phyloP scores from a whole-genome alignment of 2,888 invertebrate species.

The Apotomis turbidana region DNA sequence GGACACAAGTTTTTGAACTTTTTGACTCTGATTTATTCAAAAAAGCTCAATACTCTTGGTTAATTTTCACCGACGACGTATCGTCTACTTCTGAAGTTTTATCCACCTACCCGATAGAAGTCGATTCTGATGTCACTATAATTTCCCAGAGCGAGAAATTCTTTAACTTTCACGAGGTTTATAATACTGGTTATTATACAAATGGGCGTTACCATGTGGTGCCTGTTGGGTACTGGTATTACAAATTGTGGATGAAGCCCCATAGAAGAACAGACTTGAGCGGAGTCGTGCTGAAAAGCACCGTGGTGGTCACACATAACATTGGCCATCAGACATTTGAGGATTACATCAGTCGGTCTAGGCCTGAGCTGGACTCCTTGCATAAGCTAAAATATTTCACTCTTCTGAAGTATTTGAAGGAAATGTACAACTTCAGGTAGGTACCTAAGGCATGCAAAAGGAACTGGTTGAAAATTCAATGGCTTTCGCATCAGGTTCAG shows the following conservation, averaged over 20 bases:
- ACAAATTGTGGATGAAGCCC: slow-evolving; percentile 60
- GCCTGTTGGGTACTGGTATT: slow-evolving; percentile 77
- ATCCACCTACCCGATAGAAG: slow-evolving; percentile 65
- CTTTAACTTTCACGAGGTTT: slow-evolving; percentile 73
- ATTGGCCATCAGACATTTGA: slow-evolving; percentile 72
- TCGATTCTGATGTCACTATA: slow-evolving; percentile 76
- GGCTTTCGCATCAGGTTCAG: too few species aligned
- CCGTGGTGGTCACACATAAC: slow-evolving; percentile 74
- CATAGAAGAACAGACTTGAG: slow-evolving; percentile 78
- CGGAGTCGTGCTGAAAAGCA: slow-evolving; percentile 81
- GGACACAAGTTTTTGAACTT: slow-evolving; percentile 54
- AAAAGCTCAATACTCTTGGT: slow-evolving; percentile 63
- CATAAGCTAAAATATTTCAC: slow-evolving; percentile 86
- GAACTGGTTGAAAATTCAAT: too few species aligned
- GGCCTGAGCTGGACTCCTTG: slow-evolving; percentile 84
- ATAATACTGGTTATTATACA: slow-evolving; percentile 82
- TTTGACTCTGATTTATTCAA: slow-evolving; percentile 46
- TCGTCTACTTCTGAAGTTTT: slow-evolving; percentile 55
- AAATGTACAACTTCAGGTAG: slow-evolving; percentile 88
- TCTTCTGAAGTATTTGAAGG: slow-evolving; percentile 80
- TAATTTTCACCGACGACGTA: slow-evolving; percentile 62
- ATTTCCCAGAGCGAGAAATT: slow-evolving; percentile 50
- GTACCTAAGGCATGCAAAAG: slow-evolving; percentile 43
- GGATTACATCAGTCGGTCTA: slow-evolving; percentile 79
- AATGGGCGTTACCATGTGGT: slow-evolving; percentile 77